Percentiles rank a stretch among this genome's conserved stretches.
Evolutionary conservation across 2,113 vertebrate species (phyloP).

Genomic region (Syrrhaptes paradoxus): DNA sequence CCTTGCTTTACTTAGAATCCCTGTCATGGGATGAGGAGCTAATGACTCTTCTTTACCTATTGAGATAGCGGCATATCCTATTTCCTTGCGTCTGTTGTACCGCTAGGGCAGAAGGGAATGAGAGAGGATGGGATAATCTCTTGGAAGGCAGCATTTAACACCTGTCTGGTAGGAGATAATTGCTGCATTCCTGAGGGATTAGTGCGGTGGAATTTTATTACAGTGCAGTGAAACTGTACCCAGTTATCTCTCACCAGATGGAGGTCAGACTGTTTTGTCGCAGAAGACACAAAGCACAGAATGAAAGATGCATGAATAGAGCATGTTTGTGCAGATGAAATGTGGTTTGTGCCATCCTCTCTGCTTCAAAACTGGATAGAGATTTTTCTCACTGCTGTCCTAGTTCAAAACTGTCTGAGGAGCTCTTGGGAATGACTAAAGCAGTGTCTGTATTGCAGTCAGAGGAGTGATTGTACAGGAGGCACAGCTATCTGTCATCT

Average conservation of each 20-base stretch:
- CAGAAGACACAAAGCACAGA: not conserved
- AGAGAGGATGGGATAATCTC: slow-evolving; percentile 51
- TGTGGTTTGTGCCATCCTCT: not conserved
- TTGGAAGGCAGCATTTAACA: slow-evolving; percentile 34
- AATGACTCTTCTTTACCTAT: not conserved
- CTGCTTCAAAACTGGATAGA: not conserved
- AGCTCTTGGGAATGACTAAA: not conserved
- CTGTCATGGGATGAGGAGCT: not conserved
- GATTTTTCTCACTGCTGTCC: not conserved
- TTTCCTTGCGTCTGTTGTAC: slow-evolving; percentile 21
- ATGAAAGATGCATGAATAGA: not conserved
- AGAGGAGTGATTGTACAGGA: not conserved
- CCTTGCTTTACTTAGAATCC: not conserved
- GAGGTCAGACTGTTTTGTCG: not conserved
- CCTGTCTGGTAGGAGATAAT: slow-evolving; percentile 56
- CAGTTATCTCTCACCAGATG: not conserved
- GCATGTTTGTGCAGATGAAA: not conserved
- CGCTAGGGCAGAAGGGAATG: not conserved
- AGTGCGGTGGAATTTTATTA: not conserved
- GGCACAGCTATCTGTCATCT: not conserved
- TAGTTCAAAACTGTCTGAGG: not conserved
- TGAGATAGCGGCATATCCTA: slow-evolving; percentile 7
- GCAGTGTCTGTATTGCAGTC: not conserved
- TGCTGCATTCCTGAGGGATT: slow-evolving; percentile 36
- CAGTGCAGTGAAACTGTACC: not conserved